Evolutionary conservation across 2,888 invertebrate genomes (phyloP).

Genomic region (Nematopogon swammerdamellus): DNA sequence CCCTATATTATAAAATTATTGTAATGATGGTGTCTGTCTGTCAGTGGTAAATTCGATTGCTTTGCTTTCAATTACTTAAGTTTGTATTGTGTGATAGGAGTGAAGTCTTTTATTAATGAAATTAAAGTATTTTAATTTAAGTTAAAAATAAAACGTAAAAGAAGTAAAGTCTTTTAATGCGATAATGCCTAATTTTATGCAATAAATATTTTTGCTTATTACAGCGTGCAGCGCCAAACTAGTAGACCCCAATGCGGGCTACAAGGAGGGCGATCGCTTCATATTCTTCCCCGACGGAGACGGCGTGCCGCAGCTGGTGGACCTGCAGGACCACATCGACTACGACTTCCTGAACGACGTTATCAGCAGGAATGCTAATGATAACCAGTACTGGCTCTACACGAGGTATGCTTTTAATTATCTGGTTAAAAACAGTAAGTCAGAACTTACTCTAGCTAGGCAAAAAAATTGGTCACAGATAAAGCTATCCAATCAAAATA

Average conservation of each 20-base stretch:
- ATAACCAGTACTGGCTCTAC: slow-evolving; percentile 27
- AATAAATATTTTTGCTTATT: neutral
- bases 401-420: slow-evolving; percentile 14
- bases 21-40: too few relatives aligned
- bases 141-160: too few relatives aligned
- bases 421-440: neutral
- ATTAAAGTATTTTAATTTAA: too few relatives aligned
- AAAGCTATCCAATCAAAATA: too few relatives aligned
- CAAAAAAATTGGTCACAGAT: too few relatives aligned
- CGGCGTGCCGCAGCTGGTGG: slow-evolving; percentile 24
- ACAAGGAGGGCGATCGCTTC: slow-evolving; percentile 20
- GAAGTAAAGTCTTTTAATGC: too few relatives aligned
- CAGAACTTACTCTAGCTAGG: too few relatives aligned
- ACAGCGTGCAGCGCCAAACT: slow-evolving; percentile 23
- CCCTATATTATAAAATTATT: too few relatives aligned
- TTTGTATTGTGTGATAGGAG: too few relatives aligned
- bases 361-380: slow-evolving; percentile 20
- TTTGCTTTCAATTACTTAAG: too few relatives aligned
- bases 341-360: slow-evolving; percentile 9
- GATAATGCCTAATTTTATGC: neutral
- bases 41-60: too few relatives aligned
- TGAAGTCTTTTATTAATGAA: too few relatives aligned
- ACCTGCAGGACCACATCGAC: slow-evolving; percentile 21
- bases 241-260: slow-evolving; percentile 19
- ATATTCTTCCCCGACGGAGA: slow-evolving; percentile 33